A percentile compares a stretch with the other conserved stretches of the same genome.
phyloP scores from a whole-genome alignment of 1,140 invertebrate species.

The Drosophila trapezifrons region DNA sequence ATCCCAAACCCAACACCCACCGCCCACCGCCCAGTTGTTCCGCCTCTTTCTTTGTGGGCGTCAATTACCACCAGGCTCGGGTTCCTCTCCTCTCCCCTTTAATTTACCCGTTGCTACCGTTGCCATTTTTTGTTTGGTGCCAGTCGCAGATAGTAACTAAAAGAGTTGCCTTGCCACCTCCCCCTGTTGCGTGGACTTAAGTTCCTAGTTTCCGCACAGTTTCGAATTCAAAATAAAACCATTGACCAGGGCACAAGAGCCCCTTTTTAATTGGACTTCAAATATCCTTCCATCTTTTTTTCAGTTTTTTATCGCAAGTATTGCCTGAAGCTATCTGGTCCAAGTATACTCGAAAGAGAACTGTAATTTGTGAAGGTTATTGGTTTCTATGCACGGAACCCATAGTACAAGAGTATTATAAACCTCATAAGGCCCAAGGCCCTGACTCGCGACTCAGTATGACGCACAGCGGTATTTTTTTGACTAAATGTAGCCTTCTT shows the following conservation, averaged over 20 bases:
- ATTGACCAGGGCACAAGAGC: neutral
- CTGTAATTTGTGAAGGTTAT: neutral
- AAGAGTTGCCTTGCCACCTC: constrained; percentile 3
- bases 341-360: neutral
- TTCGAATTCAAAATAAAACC: neutral
- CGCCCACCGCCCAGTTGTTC: constrained; percentile 9
- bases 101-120: constrained; percentile 16
- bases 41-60: constrained; percentile 26
- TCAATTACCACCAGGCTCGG: constrained; percentile 43
- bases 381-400: too few species aligned
- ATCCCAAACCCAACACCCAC: neutral
- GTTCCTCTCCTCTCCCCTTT: constrained; percentile 3
- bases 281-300: neutral
- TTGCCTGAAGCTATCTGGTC: neutral
- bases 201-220: neutral
- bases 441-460: too few species aligned
- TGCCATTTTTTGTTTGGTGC: neutral
- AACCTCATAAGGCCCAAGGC: too few species aligned
- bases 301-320: neutral
- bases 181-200: neutral
- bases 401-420: too few species aligned
- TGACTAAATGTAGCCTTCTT: too few species aligned
- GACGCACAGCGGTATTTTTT: too few species aligned
- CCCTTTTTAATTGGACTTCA: neutral
- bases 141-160: constrained; percentile 7